Evolutionary conservation across 2,113 vertebrate species (phyloP).

Genomic region (Channa argus): DNA sequence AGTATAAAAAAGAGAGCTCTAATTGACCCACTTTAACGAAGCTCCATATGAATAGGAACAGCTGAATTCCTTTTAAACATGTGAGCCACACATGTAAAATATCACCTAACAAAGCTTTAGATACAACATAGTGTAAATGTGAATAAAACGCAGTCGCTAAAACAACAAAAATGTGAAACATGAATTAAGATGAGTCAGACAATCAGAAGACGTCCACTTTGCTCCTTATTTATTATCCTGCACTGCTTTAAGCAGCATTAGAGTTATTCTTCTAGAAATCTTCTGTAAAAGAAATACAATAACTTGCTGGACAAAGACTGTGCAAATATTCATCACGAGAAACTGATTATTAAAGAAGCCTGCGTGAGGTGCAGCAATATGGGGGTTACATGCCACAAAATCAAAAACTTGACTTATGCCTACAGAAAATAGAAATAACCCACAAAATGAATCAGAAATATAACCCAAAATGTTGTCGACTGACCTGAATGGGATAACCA

Average conservation of each 20-base stretch:
- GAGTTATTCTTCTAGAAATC: neutral
- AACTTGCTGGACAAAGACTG: no score
- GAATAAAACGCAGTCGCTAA: neutral
- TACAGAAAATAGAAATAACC: neutral
- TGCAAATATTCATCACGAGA: no score
- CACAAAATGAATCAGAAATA: neutral
- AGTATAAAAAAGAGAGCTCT: no score
- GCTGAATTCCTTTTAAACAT: neutral
- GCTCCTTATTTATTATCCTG: neutral
- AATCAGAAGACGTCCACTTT: conserved; percentile 19
- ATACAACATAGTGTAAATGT: neutral
- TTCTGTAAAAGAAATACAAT: neutral
- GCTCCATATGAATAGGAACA: neutral
- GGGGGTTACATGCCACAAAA: neutral
- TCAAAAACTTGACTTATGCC: neutral
- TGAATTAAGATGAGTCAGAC: conserved; percentile 17
- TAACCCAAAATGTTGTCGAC: neutral
- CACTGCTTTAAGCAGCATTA: neutral
- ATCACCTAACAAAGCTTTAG: neutral
- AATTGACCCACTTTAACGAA: no score
- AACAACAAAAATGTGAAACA: conserved; percentile 18
- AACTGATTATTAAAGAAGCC: no score
- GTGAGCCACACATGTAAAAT: neutral
- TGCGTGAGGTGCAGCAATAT: neutral
- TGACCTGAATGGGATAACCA: neutral